A percentile compares a stretch with the other conserved stretches of the same genome.
Evolutionary conservation across 2,797 vertebrate species (phyloP).

Genomic region (Tarsius wallacei): DNA sequence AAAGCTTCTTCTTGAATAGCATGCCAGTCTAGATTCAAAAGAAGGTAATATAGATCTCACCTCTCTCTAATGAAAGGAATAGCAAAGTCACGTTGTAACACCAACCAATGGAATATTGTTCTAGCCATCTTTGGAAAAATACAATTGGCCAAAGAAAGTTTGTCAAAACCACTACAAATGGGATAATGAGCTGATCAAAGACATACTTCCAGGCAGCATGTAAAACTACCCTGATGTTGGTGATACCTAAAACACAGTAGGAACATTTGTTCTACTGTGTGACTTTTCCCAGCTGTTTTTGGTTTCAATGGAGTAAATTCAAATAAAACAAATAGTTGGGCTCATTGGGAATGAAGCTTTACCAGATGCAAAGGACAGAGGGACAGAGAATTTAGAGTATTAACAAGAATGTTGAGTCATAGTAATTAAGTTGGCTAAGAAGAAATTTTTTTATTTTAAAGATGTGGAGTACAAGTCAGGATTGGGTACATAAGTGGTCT

Average conservation of each 20-base stretch:
- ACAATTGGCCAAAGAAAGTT: neutral
- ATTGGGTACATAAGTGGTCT: no score
- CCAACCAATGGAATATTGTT: neutral
- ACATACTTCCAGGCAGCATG: neutral
- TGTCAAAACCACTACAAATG: neutral
- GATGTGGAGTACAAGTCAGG: no score
- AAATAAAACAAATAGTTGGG: neutral
- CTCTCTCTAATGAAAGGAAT: neutral
- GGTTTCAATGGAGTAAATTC: neutral
- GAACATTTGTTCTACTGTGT: neutral
- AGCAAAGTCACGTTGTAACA: neutral
- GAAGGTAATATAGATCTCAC: neutral
- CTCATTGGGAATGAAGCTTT: neutral
- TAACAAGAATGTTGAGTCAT: neutral
- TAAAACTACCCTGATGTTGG: neutral
- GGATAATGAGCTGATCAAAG: neutral
- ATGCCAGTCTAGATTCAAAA: neutral
- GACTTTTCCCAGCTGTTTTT: neutral
- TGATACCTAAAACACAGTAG: neutral
- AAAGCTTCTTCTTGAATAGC: neutral
- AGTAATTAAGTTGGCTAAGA: conserved; percentile 31
- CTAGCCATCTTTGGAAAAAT: neutral
- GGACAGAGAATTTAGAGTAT: neutral
- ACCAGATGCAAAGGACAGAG: neutral
- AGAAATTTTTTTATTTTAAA: neutral